Evolutionary conservation across 1,140 invertebrate genomes (phyloP), one percentile per base, ranked within the genome.

Genomic region (Kradibia gibbosae): DNA sequence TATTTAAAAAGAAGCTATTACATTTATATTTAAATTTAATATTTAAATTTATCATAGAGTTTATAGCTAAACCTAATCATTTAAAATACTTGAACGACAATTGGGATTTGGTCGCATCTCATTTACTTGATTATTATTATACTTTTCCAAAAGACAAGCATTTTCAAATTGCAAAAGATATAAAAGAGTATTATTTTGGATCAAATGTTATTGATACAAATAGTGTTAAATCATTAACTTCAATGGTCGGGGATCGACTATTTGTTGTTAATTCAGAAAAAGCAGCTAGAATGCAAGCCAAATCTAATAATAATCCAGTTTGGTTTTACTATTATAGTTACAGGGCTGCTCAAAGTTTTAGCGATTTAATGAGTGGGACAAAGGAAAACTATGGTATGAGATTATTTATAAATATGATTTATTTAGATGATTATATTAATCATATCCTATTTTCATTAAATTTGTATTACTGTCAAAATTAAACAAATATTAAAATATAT

Each of bases 81-180:
- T 83, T 94, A 20, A 82, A 88, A 22, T 89, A 93, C 22, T 81
- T 94, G 25, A 92, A 94, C 67, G 84, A 91, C 1, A 90, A 92
- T 45, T 95, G 94, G 94, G 88, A 93, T 10, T 85, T 91, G 62
- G 87, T 94, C 5, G 92, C 92, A 3, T 92, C 93, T n/a, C 85
- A 91, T 83, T 89, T 93, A 8, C 91, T 94, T 13, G 93, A 94
- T 83, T 94, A 92, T 83, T 93, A 94, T 81, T 91, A 94, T 83
- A 94, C 93, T 0, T 81, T 94, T 15, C 91, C 92, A 0, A 83
- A 87, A 25, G 84, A 88, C 11, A 86, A 88, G 28, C 91, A 93
- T 8, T 73, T 84, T 0, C 86, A 88, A 42, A 89, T 93, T 3
- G 92, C 0, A 85, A 85, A 20, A 11, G 90, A 92, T 84, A 93